These are phyloP conservation scores for Pristionchus arcanus DNA, from an alignment of 2,888 invertebrate species.

Conservation along the genomic window DNA sequence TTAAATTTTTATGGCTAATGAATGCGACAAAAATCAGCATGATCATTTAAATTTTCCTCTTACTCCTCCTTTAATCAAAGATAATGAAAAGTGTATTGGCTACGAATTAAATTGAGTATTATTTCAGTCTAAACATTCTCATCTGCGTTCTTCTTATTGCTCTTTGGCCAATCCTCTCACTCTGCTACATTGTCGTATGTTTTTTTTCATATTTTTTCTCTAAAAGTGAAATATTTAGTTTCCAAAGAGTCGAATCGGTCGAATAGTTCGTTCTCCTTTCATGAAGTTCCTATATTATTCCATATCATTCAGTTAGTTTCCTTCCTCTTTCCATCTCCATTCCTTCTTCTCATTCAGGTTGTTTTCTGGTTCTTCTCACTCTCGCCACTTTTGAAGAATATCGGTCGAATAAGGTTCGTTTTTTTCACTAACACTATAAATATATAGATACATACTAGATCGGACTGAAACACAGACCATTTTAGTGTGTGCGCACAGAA, in stretches of 20 bases:
- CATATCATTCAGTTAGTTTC: conserved; percentile 81
- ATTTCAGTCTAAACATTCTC: conserved; percentile 79
- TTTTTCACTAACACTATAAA: not conserved
- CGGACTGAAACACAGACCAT: not conserved
- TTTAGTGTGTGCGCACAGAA: not conserved
- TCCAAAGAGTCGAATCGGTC: conserved; percentile 81
- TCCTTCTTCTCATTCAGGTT: conserved; percentile 67
- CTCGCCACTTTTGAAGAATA: conserved; percentile 80
- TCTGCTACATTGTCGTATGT: conserved; percentile 74
- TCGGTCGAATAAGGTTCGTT: conserved; percentile 70
- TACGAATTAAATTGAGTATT: too few species aligned
- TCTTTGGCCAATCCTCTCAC: conserved; percentile 81
- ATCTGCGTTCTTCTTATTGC: conserved; percentile 81
- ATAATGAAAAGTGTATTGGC: too few species aligned
- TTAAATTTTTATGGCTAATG: too few species aligned
- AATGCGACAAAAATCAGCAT: too few species aligned
- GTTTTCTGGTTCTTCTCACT: conserved; percentile 82
- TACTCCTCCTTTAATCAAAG: too few species aligned
- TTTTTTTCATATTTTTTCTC: not conserved
- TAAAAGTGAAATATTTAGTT: conserved; percentile 60
- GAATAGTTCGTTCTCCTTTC: conserved; percentile 82
- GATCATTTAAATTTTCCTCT: too few species aligned
- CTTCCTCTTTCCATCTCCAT: not conserved
- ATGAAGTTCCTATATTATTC: conserved; percentile 84
- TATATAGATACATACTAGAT: not conserved